Conservation (phyloP, 2,113 vertebrate genomes). For the Mohoua ochrocephala region DNA sequence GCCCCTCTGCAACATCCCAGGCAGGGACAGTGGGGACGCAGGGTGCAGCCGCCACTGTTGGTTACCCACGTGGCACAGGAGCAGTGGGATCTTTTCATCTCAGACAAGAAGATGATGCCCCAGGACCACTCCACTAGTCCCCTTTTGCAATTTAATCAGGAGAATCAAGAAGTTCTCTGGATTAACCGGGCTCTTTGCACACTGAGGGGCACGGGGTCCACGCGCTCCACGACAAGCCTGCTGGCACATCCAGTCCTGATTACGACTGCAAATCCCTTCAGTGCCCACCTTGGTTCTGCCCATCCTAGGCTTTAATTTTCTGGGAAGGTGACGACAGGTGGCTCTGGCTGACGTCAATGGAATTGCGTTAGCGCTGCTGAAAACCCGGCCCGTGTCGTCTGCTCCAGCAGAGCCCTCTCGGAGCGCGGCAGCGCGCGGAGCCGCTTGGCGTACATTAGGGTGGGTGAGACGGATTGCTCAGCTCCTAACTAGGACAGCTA, state of each 20-base stretch:
- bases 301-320: neutral
- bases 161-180: neutral
- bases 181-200: neutral
- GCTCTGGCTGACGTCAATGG: neutral
- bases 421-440: neutral
- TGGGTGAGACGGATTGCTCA: slow-evolving; percentile 18
- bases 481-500: neutral
- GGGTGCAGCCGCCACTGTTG: neutral
- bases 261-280: neutral
- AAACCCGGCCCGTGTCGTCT: neutral
- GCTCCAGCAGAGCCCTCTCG: neutral
- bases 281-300: neutral
- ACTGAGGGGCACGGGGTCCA: neutral
- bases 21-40: neutral
- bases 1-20: neutral
- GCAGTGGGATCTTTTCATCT: slow-evolving; percentile 37
- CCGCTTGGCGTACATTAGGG: neutral
- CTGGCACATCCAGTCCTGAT: neutral
- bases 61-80: neutral
- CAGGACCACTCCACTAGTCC: neutral
- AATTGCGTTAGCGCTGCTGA: neutral
- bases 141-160: slow-evolving; percentile 11
- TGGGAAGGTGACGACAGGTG: neutral
- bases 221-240: rapidly evolving
- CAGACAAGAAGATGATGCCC: slow-evolving; percentile 30